Evolutionary conservation across 2,797 vertebrate species (phyloP).

Genomic region (Sebastes reedi): DNA sequence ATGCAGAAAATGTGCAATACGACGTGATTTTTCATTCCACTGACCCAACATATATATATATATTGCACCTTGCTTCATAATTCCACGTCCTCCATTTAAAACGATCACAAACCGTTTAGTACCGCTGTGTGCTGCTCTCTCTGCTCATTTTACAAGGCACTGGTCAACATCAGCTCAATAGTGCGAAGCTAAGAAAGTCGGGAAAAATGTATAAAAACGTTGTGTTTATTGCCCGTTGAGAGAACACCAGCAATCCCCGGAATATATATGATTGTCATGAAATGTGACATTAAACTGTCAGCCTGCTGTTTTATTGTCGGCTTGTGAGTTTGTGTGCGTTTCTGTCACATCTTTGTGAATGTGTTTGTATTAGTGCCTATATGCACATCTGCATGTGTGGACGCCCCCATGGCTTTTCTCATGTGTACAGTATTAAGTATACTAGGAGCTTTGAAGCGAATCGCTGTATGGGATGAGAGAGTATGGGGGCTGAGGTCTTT

Average conservation of each 20-base stretch:
- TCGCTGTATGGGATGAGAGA: slow-evolving; percentile 10
- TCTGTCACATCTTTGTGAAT: background rate
- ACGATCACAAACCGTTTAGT: slow-evolving; percentile 31
- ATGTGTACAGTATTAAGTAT: background rate
- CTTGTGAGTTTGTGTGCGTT: slow-evolving; percentile 5
- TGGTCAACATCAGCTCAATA: slow-evolving; percentile 32
- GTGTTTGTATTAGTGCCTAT: background rate
- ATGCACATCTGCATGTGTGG: background rate
- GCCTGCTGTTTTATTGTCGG: slow-evolving; percentile 55
- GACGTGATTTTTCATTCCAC: slow-evolving; percentile 18
- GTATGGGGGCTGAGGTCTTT: slow-evolving; percentile 48
- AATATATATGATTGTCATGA: slow-evolving; percentile 68
- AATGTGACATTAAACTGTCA: slow-evolving; percentile 77
- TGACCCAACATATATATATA: background rate
- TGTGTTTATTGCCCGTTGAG: slow-evolving; percentile 50
- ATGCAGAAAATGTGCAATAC: background rate
- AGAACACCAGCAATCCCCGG: slow-evolving; percentile 52
- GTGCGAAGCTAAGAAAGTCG: slow-evolving; percentile 38
- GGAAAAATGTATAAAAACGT: slow-evolving; percentile 44
- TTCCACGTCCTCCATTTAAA: slow-evolving; percentile 9
- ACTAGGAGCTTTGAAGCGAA: slow-evolving; percentile 24
- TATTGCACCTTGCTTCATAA: background rate
- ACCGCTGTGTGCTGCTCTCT: background rate
- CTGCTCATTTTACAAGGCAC: slow-evolving; percentile 23
- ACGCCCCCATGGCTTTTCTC: background rate